Conservation (phyloP, 1,140 invertebrate species). For the Dermatophagoides farinae region DNA sequence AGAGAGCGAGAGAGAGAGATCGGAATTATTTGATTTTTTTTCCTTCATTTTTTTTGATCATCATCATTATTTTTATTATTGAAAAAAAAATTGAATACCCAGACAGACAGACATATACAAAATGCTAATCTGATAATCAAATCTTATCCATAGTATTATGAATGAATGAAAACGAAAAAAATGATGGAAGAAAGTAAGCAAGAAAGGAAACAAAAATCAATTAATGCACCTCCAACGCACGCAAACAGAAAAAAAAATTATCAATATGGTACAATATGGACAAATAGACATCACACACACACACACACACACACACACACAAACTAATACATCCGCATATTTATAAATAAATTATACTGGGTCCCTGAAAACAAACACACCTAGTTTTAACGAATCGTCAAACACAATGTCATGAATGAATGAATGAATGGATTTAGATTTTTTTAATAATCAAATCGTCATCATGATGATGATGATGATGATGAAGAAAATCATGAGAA, state of each 20-base stretch:
- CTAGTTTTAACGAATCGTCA: too few species aligned
- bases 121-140: neutral
- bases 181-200: neutral
- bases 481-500: too few species aligned
- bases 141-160: neutral
- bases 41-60: neutral
- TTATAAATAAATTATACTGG: too few species aligned
- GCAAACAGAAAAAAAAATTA: neutral
- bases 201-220: neutral
- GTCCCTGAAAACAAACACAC: too few species aligned
- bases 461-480: too few species aligned
- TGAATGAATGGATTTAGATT: too few species aligned
- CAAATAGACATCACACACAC: neutral
- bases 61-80: neutral
- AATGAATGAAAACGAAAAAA: neutral
- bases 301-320: too few species aligned
- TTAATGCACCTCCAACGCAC: neutral
- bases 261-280: neutral
- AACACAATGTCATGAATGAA: too few species aligned
- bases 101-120: neutral
- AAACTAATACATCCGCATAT: too few species aligned
- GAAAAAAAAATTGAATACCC: neutral
- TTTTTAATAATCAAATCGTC: too few species aligned
- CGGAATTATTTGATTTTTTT: constrained; percentile 4
- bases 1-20: constrained; percentile 4